Base-by-base conservation (phyloP, 2,113 vertebrate genomes). In the Chelonoidis abingdonii region DNA sequence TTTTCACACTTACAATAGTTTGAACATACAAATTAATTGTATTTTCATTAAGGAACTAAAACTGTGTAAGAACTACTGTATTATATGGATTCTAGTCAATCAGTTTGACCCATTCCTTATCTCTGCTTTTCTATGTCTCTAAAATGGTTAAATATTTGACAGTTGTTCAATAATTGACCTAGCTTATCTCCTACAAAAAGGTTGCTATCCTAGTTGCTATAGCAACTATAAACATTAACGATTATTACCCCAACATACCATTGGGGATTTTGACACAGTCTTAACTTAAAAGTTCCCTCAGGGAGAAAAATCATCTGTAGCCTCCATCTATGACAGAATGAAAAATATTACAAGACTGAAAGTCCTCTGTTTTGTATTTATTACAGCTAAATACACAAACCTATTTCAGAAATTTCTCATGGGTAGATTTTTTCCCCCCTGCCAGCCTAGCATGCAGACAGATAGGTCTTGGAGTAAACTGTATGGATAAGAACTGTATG, bases 111-210 rank as follows among this genome's bases (percentile, higher is more conserved):
- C 86, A 56, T 38, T 54, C 52, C 92, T 85, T 22, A 92, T 95
- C 94, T 93, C 47, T 80, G n/a, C 86, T 80, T 85, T 87, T 17
- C 91, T 96, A 92, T 89, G n/a, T 95, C 87, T 95, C 80, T 47
- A 35, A 88, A 93, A 47, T 47, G 95, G 91, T 83, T 44, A 76
- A 91, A 52, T 59, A 87, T 97, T 89, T 92, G 97, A 97, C 95
- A 97, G 96, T 88, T 97, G 97, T 56, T 95, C 96, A 97, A 93
- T 95, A 97, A 97, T 92, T 97, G 97, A 93, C 91, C 94, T n/a
- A 89, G 86, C 97, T 98, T 94, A 96, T 98, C 98, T 98, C 88
- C 76, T 0, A 0, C 88, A 82, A 93, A 82, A 97, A 98, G 97
- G 88, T 91, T 84, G 92, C 83, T 96, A 84, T 24, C 49, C 89